A percentile compares a stretch with the other conserved stretches of the same genome.
Conservation (phyloP, 2,113 vertebrate species). For the Acrocephalus arundinaceus region DNA sequence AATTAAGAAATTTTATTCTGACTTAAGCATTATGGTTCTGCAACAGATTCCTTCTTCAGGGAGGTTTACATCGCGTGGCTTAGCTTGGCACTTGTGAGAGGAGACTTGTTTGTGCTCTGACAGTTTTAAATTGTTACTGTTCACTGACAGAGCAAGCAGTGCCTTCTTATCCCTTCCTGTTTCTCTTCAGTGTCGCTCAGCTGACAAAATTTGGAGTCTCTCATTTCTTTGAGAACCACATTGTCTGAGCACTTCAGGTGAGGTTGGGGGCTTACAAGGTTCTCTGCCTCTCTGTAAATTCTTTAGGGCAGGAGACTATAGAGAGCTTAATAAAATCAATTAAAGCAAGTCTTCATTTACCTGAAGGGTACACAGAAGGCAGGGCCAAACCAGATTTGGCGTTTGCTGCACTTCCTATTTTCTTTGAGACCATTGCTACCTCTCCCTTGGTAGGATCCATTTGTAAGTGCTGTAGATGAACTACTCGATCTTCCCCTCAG, state of each 20-base stretch:
- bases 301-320: not conserved
- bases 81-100: not conserved
- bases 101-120: not conserved
- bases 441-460: not conserved
- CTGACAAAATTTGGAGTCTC: not conserved
- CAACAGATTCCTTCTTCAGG: not conserved
- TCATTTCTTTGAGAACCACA: not conserved
- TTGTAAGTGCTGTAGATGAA: not conserved
- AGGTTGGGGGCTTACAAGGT: not conserved
- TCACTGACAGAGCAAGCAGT: not conserved
- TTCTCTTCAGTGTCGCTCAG: not conserved
- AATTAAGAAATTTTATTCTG: not conserved
- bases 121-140: not conserved
- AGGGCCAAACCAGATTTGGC: not conserved
- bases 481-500: not conserved
- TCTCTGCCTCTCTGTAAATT: not conserved
- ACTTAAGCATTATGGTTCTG: not conserved
- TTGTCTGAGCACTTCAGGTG: not conserved
- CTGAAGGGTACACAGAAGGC: not conserved
- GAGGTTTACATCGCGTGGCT: not conserved
- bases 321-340: not conserved
- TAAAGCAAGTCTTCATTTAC: not conserved
- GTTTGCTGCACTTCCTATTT: not conserved
- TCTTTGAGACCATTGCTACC: not conserved
- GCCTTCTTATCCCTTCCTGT: not conserved